phyloP scores from a whole-genome alignment of 2,113 vertebrate genomes.

The Climacteris rufus region DNA sequence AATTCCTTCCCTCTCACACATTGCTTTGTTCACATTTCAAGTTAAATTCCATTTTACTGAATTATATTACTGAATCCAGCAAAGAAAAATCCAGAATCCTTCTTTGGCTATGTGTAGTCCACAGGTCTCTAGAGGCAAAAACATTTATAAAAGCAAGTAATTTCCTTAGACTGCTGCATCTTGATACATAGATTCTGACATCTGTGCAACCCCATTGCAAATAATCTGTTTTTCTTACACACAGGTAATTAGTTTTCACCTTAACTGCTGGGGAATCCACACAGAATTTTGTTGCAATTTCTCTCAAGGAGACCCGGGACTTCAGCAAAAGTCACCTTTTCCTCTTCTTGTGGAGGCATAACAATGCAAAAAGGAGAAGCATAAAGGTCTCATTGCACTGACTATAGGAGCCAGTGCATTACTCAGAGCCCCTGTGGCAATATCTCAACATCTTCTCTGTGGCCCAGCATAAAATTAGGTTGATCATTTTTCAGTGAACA shows the following conservation, averaged over 20 bases:
- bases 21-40: neutral
- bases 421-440: neutral
- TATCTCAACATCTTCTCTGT: neutral
- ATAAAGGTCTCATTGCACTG: neutral
- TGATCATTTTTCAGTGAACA: neutral
- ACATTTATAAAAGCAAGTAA: neutral
- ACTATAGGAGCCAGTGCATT: neutral
- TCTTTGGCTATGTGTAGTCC: neutral
- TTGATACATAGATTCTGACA: neutral
- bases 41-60: slow-evolving; percentile 4
- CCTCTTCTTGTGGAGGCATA: neutral
- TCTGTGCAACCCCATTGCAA: neutral
- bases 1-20: neutral
- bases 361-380: neutral
- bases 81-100: neutral
- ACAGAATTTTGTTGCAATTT: neutral
- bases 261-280: neutral
- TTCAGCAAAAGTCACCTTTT: neutral
- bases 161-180: neutral
- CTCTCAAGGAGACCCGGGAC: neutral
- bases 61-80: neutral
- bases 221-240: neutral
- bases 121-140: neutral
- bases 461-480: neutral
- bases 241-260: neutral